These are phyloP conservation scores for Xylota segnis DNA, from an alignment of 2,888 invertebrate genomes.

Conservation along the genomic window DNA sequence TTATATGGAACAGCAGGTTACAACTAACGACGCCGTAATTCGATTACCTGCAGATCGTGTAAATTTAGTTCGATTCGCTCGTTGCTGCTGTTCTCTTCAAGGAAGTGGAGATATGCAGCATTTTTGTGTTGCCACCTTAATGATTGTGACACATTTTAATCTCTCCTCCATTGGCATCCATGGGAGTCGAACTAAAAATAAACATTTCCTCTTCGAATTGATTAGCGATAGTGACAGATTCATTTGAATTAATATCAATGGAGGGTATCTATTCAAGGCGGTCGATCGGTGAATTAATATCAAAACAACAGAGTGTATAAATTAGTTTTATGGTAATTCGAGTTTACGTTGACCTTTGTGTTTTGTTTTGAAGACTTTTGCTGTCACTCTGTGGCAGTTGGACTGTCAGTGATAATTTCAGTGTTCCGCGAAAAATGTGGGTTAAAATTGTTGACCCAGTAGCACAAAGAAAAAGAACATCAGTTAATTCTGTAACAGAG, in stretches of 20 bases:
- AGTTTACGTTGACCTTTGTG: slow-evolving; percentile 9
- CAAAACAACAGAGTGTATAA: slow-evolving; percentile 24
- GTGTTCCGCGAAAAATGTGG: slow-evolving; percentile 2
- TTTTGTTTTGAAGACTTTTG: slow-evolving; percentile 16
- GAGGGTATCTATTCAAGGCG: slow-evolving; percentile 6
- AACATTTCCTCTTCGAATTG: slow-evolving; percentile 19
- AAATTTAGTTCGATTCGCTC: slow-evolving; percentile 42
- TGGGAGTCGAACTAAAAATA: background rate
- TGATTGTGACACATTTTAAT: slow-evolving; percentile 41
- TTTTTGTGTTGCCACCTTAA: slow-evolving; percentile 4
- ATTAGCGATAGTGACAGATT: slow-evolving; percentile 34
- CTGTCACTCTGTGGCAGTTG: slow-evolving; percentile 20
- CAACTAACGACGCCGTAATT: slow-evolving; percentile 58
- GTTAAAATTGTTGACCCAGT: background rate
- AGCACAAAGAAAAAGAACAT: background rate
- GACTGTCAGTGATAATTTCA: slow-evolving; percentile 12
- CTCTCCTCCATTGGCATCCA: slow-evolving; percentile 6
- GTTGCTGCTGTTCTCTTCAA: slow-evolving; percentile 23
- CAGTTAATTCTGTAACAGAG: background rate
- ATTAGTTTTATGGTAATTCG: slow-evolving; percentile 53
- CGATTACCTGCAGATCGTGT: slow-evolving; percentile 62
- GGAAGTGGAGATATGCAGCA: slow-evolving; percentile 35
- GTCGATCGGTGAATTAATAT: slow-evolving; percentile 7
- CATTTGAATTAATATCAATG: slow-evolving; percentile 33
- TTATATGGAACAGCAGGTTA: slow-evolving; percentile 58